Base-by-base conservation (phyloP, 2,113 vertebrate genomes). In the Pterophyllum scalare region DNA sequence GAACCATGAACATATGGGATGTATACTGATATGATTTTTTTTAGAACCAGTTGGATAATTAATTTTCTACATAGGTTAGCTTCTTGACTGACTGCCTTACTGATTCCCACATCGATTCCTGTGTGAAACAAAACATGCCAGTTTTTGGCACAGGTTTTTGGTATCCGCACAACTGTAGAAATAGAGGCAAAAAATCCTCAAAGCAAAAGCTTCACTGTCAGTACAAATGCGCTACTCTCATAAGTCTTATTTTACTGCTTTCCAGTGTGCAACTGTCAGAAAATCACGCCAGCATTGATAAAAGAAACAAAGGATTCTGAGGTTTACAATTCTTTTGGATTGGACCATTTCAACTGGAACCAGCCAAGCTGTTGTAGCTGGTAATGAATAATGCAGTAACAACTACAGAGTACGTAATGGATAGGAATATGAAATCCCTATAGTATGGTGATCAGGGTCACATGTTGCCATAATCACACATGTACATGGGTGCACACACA, bases 251-350 rank as follows among this genome's bases (percentile, higher is more conserved):
- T 72, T 72, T 72, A 72, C 26, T 72, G 67, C 54, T 72, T 72
- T 72, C 3, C 4, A 54, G 14, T 72, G 46, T 72, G 26, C 67
- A 72, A 72, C 67, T 72, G 67, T 72, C 46, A 72, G 67, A 72
- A 72, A 72, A 54, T 54, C 67, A 54, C 54, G 67, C 67, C 67
- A 72, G 67, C 26, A 54, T 14, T 72, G 67, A 52, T 72, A n/a
- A 72, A 72, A 72, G 6, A 19, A 72, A 72, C 67, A 54, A 52
- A 54, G 46, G 26, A 72, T n/a, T 72, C 10, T 5, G 65, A 2
- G 17, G 65, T 31, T 72, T 72, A 54, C 19, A 72, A 54, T 72
- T 54, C 26, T 33, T 72, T 54, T 72, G 67, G 46, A 54, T 54
- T 33, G 46, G 26, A 14, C 31, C 17, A n/a, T 72, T 72, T 49